Evolutionary conservation across 2,888 invertebrate genomes (phyloP).

Genomic region (Blomia tropicalis): DNA sequence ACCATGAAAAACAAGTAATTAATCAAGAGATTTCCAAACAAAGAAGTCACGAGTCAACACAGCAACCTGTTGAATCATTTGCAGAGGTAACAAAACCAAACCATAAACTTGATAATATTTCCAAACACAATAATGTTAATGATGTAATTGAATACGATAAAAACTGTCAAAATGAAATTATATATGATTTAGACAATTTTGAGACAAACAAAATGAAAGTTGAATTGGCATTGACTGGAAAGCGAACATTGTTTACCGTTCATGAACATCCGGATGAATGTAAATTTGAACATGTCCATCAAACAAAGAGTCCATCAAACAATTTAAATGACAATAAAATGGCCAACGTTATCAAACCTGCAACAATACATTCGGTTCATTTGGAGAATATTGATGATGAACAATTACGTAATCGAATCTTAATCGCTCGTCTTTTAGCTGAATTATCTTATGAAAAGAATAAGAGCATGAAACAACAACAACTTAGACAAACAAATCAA

Average conservation of each 20-base stretch:
- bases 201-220: not conserved
- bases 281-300: not conserved
- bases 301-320: not conserved
- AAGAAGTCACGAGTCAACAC: not conserved
- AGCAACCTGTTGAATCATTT: too few relatives aligned
- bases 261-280: not conserved
- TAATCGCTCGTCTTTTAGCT: not conserved
- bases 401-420: not conserved
- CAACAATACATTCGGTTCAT: not conserved
- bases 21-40: not conserved
- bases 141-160: not conserved
- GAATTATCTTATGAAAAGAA: constrained; percentile 6
- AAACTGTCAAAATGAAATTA: not conserved
- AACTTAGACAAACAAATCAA: constrained; percentile 1
- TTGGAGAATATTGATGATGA: not conserved
- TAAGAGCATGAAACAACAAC: not conserved
- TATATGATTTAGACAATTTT: too few relatives aligned
- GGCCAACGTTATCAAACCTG: not conserved
- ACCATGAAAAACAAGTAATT: too few relatives aligned
- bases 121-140: not conserved
- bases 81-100: not conserved
- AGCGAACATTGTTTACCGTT: not conserved
- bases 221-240: constrained; percentile 1
- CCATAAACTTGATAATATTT: not conserved
- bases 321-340: not conserved